Evolutionary conservation across 1,140 invertebrate genomes (phyloP), one percentile per base, ranked within the genome.

Genomic region (Listronotus oregonensis): DNA sequence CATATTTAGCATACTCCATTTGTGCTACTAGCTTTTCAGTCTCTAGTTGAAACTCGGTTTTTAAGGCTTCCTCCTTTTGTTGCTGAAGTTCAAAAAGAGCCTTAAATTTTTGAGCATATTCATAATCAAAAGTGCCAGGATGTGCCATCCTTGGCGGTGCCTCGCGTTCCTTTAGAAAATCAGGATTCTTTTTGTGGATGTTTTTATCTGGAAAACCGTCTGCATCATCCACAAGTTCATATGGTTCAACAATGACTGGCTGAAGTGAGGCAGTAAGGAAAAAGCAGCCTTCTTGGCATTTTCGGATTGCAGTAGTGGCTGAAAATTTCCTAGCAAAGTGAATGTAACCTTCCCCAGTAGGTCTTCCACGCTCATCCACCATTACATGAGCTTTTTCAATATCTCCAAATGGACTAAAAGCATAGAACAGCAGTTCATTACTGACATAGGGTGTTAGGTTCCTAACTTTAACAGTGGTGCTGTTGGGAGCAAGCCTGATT

Each of bases 81-180:
- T 94, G 91, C 74, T 93, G 95, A 5, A 97, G 80, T 75, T 97
- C 93, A 78, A 95, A 90, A 37, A 99, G 80, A 71, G 97, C 93
- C 80, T 98, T 98, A 95, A 96, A 99, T 49, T 94, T 89, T 31
- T 91, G 90, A n/a, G 95, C 96, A 82, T 97, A 98, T 75, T 98
- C 94, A 75, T 92, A 92, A 78, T 99, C 96, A 82, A 99, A 98
- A 50, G 91, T 92, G 47, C 89, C 91, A 3, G 86, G 79, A 44
- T 90, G 87, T 6, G 95, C 94, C 80, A 99, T 96, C 40, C 96
- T 84, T 11, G 97, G 97, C 0, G 95, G 95, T 62, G 86, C 83
- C 73, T 92, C 90, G 69, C 93, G 85, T 47, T 90, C 86, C 75
- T 91, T 89, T 39, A 88, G 84, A 75, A 89, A 98, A 70, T 97